Evolutionary conservation across 2,888 invertebrate genomes (phyloP).

Genomic region (Pollenia amentaria): DNA sequence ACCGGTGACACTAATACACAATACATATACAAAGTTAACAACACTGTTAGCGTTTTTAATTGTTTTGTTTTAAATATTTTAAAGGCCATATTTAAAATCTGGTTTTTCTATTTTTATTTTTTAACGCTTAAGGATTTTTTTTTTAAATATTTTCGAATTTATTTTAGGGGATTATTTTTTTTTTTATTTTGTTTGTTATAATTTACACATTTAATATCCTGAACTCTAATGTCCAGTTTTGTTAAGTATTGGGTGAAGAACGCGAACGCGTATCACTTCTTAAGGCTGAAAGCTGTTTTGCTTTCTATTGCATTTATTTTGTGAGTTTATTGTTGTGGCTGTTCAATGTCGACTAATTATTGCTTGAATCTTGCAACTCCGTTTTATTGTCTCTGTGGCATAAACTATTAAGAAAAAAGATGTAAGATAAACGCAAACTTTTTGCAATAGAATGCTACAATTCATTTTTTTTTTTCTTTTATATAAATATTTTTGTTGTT

Average conservation of each 20-base stretch:
- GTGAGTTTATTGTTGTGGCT: conserved; percentile 77
- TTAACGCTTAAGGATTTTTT: conserved; percentile 27
- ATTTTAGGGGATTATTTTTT: neutral
- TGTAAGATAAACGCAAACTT: conserved; percentile 23
- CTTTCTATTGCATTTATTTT: conserved; percentile 66
- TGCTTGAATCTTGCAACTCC: conserved; percentile 81
- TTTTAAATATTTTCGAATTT: conserved; percentile 13
- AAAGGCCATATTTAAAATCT: conserved; percentile 53
- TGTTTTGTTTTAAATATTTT: conserved; percentile 65
- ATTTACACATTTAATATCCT: conserved; percentile 63
- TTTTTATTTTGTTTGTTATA: conserved; percentile 53
- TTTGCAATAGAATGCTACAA: conserved; percentile 49
- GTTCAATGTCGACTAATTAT: conserved; percentile 83
- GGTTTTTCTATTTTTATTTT: conserved; percentile 16
- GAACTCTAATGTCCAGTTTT: conserved; percentile 57
- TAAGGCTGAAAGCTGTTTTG: neutral
- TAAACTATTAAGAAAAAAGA: conserved; percentile 35
- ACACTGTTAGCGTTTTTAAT: conserved; percentile 54
- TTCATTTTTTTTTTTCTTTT: conserved; percentile 19
- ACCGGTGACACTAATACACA: conserved; percentile 39
- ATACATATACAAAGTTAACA: conserved; percentile 46
- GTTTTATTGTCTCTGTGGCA: conserved; percentile 83
- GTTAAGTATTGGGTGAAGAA: conserved; percentile 38
- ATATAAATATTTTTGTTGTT: conserved; percentile 38
- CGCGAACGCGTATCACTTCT: conserved; percentile 69